Percentiles rank a stretch among this genome's conserved stretches.
phyloP scores from a whole-genome alignment of 2,113 vertebrate species.

The Corynorhinus townsendii region DNA sequence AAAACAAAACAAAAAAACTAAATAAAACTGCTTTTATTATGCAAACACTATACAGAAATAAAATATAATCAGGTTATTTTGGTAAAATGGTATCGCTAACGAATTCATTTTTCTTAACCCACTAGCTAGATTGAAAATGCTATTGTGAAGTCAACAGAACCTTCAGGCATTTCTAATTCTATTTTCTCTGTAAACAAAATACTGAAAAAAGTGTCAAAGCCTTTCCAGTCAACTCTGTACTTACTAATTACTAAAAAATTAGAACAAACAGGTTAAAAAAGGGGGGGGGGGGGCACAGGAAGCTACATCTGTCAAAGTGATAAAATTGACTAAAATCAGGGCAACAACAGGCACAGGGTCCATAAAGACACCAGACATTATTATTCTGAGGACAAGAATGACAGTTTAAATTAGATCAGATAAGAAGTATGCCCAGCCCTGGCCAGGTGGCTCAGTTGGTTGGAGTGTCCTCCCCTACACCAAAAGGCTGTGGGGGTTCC shows the following conservation, averaged over 20 bases:
- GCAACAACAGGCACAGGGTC: background rate
- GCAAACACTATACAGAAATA: background rate
- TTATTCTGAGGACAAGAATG: background rate
- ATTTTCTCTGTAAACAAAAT: background rate
- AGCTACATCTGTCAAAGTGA: background rate
- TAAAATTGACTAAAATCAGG: background rate
- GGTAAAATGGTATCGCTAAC: background rate
- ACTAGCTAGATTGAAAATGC: background rate
- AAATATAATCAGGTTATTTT: background rate
- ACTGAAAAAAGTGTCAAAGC: background rate
- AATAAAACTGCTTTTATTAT: background rate
- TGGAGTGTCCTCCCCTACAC: background rate
- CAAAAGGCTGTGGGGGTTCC: background rate
- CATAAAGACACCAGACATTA: background rate
- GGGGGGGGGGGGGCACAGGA: background rate
- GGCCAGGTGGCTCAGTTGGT: background rate
- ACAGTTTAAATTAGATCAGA: background rate
- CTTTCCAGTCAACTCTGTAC: background rate
- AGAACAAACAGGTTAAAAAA: background rate
- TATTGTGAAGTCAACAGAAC: background rate
- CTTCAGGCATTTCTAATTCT: background rate
- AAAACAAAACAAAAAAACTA: background rate
- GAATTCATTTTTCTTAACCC: slow-evolving; percentile 5
- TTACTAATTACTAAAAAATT: background rate
- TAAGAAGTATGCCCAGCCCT: background rate